These are phyloP conservation scores for Baryphthengus martii DNA, from an alignment of 2,113 vertebrate species.

Conservation along the genomic window DNA sequence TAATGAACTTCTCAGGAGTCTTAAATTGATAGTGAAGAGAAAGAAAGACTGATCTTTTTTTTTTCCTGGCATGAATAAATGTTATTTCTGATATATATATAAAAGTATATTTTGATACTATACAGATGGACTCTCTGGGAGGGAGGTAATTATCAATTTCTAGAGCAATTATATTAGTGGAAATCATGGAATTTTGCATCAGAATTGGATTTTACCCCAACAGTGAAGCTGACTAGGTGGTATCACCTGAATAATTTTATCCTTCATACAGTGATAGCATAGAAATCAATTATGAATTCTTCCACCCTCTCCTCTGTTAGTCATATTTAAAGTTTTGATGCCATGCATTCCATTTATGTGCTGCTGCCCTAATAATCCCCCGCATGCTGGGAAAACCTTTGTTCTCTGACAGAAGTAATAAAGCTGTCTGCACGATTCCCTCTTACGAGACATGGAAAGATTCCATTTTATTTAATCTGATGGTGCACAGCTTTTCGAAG, in stretches of 20 bases:
- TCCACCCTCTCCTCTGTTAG: background rate
- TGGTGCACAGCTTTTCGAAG: constrained; percentile 75
- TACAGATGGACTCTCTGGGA: background rate
- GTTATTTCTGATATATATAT: background rate
- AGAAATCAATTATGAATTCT: constrained; percentile 73
- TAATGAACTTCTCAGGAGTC: background rate
- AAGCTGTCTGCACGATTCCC: constrained; percentile 76
- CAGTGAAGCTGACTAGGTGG: background rate
- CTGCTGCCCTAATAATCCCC: constrained; percentile 76
- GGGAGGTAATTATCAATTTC: background rate
- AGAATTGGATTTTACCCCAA: background rate
- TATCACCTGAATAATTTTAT: constrained; percentile 1
- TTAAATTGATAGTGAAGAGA: background rate
- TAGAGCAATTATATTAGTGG: background rate
- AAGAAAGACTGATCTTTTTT: background rate
- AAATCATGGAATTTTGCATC: background rate
- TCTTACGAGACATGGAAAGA: constrained; percentile 73
- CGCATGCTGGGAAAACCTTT: constrained; percentile 78
- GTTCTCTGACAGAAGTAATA: constrained; percentile 83
- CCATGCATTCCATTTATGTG: constrained; percentile 70
- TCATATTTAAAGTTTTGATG: constrained; percentile 71
- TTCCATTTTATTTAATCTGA: constrained; percentile 79
- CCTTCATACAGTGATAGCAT: constrained; percentile 26
- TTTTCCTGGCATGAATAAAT: background rate
- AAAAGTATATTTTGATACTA: background rate